Base-by-base conservation (phyloP, 2,888 invertebrate species). In the Merodon equestris region DNA sequence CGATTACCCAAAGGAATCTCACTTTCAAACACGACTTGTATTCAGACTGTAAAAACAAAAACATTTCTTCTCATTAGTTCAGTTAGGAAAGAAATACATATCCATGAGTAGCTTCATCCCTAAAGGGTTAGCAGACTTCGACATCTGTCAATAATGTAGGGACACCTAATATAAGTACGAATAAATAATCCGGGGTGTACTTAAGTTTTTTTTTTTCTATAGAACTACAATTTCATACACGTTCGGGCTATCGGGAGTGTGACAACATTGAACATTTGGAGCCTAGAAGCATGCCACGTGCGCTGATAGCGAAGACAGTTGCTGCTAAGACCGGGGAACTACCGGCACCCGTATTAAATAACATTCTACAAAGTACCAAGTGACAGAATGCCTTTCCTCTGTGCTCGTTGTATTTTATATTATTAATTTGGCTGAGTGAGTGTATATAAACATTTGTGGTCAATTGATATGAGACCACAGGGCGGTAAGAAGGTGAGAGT, bases 211-310 rank as follows among this genome's bases (percentile, higher is more conserved):
- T 19, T 15, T 44, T 18, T 48, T 48, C 48, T 18, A n/a, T 13
- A 13, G 48, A 48, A 48, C 10, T 19, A 18, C 7, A 17, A 19
- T 18, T 48, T 13, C 7, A 19, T 19, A 13, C 12, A 19, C 5
- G n/a, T 12, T 27, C 27, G 2, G 27, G 7, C 27, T 27, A 27
- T 27, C 27, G 27, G 27, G 7, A 27, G 27, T 2, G 27, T 7
- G 27, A 27, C 7, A 27, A 27, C 27, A 27, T 27, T 27, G 38
- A 38, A 36, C 17, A 19, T 57, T 44, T 19, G 40, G 48, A 38
- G 15, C 38, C 54, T 54, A 47, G 18, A 72, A 72, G 9, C 9
- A 15, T 70, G 76, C 56, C 72, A 77, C 76, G 76, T 56, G 76
- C 76, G 50, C 17, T 57, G 40, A 70, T 57, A 58, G 14, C 18